A percentile compares a stretch with the other conserved stretches of the same genome.
phyloP scores from a whole-genome alignment of 2,113 vertebrate genomes.

The Ellobius talpinus region DNA sequence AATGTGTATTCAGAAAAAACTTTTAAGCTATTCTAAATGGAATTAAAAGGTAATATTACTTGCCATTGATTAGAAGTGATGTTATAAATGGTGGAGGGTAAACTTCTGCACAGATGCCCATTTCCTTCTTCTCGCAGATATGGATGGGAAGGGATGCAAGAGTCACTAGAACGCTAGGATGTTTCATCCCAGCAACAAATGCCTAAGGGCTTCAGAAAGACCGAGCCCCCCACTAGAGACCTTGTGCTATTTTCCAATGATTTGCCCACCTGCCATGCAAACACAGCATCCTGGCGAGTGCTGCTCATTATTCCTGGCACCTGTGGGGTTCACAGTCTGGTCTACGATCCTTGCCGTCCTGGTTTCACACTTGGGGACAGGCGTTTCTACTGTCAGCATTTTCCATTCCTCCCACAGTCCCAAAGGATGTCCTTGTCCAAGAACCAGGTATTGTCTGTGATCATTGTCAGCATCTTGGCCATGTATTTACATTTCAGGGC shows the following conservation, averaged over 20 bases:
- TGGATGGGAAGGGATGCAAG: not conserved
- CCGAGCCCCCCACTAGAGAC: not conserved
- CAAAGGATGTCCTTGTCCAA: not conserved
- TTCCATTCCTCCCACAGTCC: not conserved
- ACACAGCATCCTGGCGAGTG: rapidly evolving
- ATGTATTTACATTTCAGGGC: not conserved
- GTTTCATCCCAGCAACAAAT: not conserved
- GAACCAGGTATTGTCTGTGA: not conserved
- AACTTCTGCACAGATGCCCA: not conserved
- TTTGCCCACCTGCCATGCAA: not conserved
- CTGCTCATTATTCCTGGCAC: not conserved
- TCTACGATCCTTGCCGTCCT: not conserved
- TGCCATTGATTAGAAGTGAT: not conserved
- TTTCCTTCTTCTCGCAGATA: not conserved
- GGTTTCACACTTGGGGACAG: not conserved
- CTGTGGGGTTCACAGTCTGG: not conserved
- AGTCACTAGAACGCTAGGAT: not conserved
- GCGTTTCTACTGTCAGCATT: not conserved
- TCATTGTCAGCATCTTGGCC: not conserved
- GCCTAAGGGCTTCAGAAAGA: not conserved
- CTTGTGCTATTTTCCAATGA: not conserved
- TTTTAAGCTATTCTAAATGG: conserved; percentile 11
- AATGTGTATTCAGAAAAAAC: not conserved
- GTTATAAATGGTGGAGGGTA: not conserved
- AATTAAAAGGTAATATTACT: not conserved